Evolutionary conservation across 2,888 invertebrate species (phyloP).

Genomic region (Germaria angustata): DNA sequence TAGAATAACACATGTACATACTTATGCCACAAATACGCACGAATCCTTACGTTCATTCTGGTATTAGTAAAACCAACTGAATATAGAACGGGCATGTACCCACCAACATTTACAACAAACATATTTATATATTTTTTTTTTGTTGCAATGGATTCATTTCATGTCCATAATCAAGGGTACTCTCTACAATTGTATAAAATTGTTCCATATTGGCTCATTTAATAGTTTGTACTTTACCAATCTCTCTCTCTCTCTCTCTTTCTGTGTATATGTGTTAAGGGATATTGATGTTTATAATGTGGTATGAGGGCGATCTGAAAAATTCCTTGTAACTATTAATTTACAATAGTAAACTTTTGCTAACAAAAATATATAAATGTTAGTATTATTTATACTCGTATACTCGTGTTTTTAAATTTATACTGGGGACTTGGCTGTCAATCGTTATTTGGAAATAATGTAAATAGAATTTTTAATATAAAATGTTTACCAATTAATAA

Average conservation of each 20-base stretch:
- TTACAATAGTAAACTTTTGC: no score
- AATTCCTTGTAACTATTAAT: not conserved
- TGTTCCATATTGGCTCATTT: conserved; percentile 45
- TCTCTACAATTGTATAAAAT: conserved; percentile 37
- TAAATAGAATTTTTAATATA: no score
- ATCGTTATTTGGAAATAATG: no score
- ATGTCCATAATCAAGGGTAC: conserved; percentile 46
- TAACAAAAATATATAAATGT: no score
- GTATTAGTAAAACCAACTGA: conserved; percentile 32
- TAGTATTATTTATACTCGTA: no score
- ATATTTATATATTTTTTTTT: not conserved
- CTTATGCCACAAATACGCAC: conserved; percentile 22
- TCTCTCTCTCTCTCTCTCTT: not conserved
- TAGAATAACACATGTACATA: conserved; percentile 74
- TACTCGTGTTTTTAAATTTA: no score
- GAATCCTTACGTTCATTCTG: conserved; percentile 5
- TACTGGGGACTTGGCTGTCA: no score
- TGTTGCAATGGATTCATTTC: conserved; percentile 26
- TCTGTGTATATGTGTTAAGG: not conserved
- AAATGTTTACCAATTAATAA: no score
- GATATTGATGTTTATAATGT: conserved; percentile 54
- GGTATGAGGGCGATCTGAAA: not conserved
- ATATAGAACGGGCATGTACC: not conserved
- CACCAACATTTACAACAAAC: conserved; percentile 2
- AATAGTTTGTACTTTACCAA: conserved; percentile 31